Percentiles rank a stretch among this genome's conserved stretches.
These are phyloP conservation scores for Aegypius monachus DNA, from an alignment of 2,113 vertebrate genomes.

Conservation along the genomic window DNA sequence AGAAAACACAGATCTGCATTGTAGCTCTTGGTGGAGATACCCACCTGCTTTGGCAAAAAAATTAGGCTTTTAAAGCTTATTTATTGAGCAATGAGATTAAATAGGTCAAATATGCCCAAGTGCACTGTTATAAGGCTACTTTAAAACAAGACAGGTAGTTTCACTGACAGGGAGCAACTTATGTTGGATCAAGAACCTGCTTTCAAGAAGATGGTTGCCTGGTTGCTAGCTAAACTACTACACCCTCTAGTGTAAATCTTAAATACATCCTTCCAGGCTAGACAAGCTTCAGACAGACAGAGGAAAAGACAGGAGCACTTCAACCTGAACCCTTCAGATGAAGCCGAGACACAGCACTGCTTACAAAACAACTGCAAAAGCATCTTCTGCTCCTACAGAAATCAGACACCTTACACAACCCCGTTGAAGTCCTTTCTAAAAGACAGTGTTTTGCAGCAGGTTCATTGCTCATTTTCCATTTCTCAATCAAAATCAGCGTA, in stretches of 20 bases:
- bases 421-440: accelerated
- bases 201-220: conserved; percentile 16
- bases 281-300: not conserved
- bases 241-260: conserved; percentile 47
- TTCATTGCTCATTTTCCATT: not conserved
- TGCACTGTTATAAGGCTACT: not conserved
- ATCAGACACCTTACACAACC: not conserved
- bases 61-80: not conserved
- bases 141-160: not conserved
- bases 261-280: not conserved
- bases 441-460: not conserved
- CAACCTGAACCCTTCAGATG: not conserved
- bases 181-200: not conserved
- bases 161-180: not conserved
- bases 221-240: not conserved
- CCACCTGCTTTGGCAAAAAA: not conserved
- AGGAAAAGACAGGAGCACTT: not conserved
- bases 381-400: not conserved
- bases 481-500: not conserved
- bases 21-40: not conserved
- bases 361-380: not conserved
- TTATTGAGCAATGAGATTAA: not conserved
- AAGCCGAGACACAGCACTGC: not conserved
- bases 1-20: not conserved
- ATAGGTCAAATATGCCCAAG: not conserved